phyloP scores from a whole-genome alignment of 2,113 vertebrate genomes.

The Haemorhous mexicanus region DNA sequence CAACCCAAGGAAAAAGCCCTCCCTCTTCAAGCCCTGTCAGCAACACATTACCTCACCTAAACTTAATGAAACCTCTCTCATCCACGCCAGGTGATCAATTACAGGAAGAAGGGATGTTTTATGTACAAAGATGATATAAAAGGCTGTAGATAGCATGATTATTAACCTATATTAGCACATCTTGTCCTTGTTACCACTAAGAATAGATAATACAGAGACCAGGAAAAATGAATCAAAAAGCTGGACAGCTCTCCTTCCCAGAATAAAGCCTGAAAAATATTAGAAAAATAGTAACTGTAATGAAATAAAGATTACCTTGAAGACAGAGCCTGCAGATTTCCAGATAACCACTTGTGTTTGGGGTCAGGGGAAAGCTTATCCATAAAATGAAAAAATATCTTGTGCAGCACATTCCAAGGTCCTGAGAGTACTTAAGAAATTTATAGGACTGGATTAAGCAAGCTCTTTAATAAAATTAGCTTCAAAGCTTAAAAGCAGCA shows the following conservation, averaged over 20 bases:
- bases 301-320: not conserved
- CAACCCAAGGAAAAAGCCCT: not conserved
- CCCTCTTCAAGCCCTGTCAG: not conserved
- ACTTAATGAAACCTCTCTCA: constrained; percentile 10
- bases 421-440: not conserved
- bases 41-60: not conserved
- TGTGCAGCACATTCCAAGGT: not conserved
- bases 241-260: not conserved
- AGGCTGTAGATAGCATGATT: constrained; percentile 21
- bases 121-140: constrained; percentile 32
- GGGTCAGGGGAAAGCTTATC: not conserved
- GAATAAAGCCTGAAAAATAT: not conserved
- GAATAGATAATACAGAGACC: not conserved
- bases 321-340: not conserved
- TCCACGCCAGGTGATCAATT: not conserved
- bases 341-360: not conserved
- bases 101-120: not conserved
- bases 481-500: not conserved
- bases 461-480: not conserved
- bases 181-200: constrained; percentile 16
- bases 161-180: constrained; percentile 9
- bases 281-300: not conserved
- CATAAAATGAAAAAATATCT: not conserved
- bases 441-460: not conserved
- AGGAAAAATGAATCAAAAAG: not conserved